Conservation (phyloP, 2,888 invertebrate genomes). For the Drosophila quasianomalipes region DNA sequence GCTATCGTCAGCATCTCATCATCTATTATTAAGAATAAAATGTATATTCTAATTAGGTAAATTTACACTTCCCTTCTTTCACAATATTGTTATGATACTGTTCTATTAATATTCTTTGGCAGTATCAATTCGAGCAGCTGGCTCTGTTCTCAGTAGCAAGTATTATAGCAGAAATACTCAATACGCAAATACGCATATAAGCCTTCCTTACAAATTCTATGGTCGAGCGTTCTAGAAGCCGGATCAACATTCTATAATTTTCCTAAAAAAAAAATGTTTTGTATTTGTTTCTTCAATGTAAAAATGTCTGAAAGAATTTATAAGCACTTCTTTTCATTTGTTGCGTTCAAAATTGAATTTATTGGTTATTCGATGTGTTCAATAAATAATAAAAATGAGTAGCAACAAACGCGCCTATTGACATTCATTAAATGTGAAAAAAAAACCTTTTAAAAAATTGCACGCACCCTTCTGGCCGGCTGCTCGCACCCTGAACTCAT, state of each 20-base stretch:
- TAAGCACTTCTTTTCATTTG: not conserved
- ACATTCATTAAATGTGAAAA: constrained; percentile 55
- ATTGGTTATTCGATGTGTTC: constrained; percentile 35
- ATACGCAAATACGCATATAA: not conserved
- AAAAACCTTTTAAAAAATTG: constrained; percentile 50
- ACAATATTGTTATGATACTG: not conserved
- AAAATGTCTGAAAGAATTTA: not conserved
- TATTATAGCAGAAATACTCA: not conserved
- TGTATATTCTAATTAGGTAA: not conserved
- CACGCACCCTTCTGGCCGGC: constrained; percentile 5
- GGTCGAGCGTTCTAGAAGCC: not conserved
- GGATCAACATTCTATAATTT: not conserved
- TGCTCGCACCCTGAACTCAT: not conserved
- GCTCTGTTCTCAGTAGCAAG: not conserved
- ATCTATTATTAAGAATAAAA: not conserved
- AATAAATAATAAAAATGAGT: constrained; percentile 24
- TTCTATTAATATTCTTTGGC: not conserved
- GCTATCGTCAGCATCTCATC: not conserved
- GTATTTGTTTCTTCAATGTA: not conserved
- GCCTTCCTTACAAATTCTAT: not conserved
- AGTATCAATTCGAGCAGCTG: not conserved
- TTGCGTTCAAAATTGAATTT: constrained; percentile 45
- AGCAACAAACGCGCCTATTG: constrained; percentile 25
- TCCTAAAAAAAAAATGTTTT: not conserved
- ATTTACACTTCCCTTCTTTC: not conserved